Percentiles rank a stretch among this genome's conserved stretches.
Conservation (phyloP, 1,140 invertebrate genomes). For the Temnothorax curvispinosus region DNA sequence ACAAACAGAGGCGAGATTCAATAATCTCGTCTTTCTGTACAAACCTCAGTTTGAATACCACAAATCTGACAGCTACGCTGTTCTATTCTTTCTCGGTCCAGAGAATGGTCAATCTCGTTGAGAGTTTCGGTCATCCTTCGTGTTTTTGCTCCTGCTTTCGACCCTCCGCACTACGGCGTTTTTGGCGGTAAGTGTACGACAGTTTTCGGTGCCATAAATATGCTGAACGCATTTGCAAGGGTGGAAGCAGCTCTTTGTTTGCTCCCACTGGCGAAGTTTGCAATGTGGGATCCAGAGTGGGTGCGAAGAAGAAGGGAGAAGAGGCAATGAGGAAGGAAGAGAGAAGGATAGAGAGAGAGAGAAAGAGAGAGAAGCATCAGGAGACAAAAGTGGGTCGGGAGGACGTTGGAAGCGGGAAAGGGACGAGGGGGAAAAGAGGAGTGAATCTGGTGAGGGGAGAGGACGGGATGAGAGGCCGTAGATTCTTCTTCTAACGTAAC, state of each 20-base stretch:
- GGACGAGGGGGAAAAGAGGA: conserved; percentile 19
- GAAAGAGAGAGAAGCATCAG: neutral
- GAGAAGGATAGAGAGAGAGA: neutral
- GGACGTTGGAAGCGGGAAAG: conserved; percentile 50
- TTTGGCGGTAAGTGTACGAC: conserved; percentile 61
- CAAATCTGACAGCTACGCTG: conserved; percentile 23
- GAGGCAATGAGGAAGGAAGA: conserved; percentile 3
- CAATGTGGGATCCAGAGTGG: conserved; percentile 19
- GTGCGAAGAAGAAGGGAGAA: conserved; percentile 10
- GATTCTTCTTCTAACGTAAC: conserved; percentile 74
- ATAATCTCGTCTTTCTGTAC: conserved; percentile 33
- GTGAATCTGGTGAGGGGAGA: conserved; percentile 4
- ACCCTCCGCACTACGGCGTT: conserved; percentile 31
- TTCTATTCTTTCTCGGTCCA: conserved; percentile 29
- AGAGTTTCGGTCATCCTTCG: conserved; percentile 50
- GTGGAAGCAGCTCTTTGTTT: conserved; percentile 71
- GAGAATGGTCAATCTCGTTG: conserved; percentile 28
- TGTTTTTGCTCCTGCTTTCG: conserved; percentile 30
- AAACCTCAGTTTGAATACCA: neutral
- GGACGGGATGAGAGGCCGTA: neutral
- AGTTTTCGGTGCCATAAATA: conserved; percentile 72
- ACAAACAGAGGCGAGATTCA: neutral
- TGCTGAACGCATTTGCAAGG: conserved; percentile 71
- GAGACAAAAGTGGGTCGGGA: conserved; percentile 64
- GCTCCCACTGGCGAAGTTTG: conserved; percentile 55